phyloP scores from a whole-genome alignment of 2,113 vertebrate genomes.

The Cochlearius cochlearius region DNA sequence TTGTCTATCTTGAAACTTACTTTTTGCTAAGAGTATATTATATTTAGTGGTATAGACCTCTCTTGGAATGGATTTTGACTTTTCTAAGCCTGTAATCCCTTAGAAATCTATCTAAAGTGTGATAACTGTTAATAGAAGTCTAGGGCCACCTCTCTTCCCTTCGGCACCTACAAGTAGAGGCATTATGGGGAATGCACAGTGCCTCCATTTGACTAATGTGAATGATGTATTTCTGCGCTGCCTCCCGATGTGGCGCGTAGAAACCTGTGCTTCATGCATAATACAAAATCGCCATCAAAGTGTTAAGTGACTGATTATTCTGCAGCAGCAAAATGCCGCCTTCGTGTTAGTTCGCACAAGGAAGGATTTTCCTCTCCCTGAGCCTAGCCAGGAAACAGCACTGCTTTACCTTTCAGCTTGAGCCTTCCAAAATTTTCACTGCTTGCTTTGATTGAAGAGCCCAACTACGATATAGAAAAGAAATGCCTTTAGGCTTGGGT shows the following conservation, averaged over 20 bases:
- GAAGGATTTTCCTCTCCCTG: background rate
- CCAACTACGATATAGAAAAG: rapidly evolving
- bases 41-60: background rate
- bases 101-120: background rate
- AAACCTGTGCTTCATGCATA: background rate
- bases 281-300: background rate
- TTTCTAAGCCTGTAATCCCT: background rate
- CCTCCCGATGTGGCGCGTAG: rapidly evolving
- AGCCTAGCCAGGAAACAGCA: background rate
- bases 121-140: background rate
- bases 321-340: background rate
- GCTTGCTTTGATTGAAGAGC: background rate
- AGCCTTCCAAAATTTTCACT: background rate
- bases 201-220: background rate
- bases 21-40: background rate
- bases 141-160: background rate
- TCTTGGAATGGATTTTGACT: background rate
- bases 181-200: background rate
- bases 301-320: background rate
- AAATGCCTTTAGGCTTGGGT: background rate
- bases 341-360: rapidly evolving
- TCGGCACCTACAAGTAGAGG: background rate
- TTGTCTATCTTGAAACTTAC: background rate
- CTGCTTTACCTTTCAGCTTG: background rate
- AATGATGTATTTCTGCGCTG: background rate